These are phyloP conservation scores for Danio jaintianensis DNA, from an alignment of 2,797 vertebrate genomes.

Conservation along the genomic window DNA sequence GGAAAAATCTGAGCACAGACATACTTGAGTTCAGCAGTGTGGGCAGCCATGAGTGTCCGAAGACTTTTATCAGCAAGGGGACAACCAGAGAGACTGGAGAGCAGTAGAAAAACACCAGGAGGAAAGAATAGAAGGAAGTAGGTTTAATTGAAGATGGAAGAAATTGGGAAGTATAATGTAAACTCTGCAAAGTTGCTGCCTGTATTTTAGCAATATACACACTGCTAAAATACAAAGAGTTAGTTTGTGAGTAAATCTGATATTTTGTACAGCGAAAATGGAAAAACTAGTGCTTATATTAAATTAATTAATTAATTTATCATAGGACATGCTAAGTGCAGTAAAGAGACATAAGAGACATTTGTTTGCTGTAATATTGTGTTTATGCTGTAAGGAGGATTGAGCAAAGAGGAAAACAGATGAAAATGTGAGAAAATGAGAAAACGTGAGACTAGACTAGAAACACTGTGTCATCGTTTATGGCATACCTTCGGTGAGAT, in stretches of 20 bases:
- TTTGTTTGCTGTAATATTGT: slow-evolving; percentile 14
- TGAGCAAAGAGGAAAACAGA: slow-evolving; percentile 25
- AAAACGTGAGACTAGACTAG: slow-evolving; percentile 36
- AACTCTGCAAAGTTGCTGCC: neutral
- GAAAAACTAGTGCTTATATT: neutral
- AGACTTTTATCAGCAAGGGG: slow-evolving; percentile 99
- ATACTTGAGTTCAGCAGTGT: slow-evolving; percentile 99
- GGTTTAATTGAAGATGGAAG: slow-evolving; percentile 52
- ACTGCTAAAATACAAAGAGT: neutral
- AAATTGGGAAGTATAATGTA: neutral
- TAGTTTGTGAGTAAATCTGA: neutral
- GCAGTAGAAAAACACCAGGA: slow-evolving; percentile 64
- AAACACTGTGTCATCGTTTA: slow-evolving; percentile 10
- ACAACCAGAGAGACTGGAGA: slow-evolving; percentile 99
- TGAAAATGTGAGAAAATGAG: slow-evolving; percentile 22
- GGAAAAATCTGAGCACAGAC: slow-evolving; percentile 79
- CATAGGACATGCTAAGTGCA: slow-evolving; percentile 28
- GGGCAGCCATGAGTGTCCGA: slow-evolving; percentile 99
- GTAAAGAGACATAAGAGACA: neutral
- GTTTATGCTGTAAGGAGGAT: slow-evolving; percentile 12
- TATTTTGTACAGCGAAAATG: neutral
- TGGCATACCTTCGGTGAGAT: slow-evolving; percentile 93
- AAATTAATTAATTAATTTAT: no score
- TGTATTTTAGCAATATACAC: neutral
- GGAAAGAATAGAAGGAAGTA: slow-evolving; percentile 61